Conservation (phyloP, 2,113 vertebrate genomes). For the Eubucco bourcierii region DNA sequence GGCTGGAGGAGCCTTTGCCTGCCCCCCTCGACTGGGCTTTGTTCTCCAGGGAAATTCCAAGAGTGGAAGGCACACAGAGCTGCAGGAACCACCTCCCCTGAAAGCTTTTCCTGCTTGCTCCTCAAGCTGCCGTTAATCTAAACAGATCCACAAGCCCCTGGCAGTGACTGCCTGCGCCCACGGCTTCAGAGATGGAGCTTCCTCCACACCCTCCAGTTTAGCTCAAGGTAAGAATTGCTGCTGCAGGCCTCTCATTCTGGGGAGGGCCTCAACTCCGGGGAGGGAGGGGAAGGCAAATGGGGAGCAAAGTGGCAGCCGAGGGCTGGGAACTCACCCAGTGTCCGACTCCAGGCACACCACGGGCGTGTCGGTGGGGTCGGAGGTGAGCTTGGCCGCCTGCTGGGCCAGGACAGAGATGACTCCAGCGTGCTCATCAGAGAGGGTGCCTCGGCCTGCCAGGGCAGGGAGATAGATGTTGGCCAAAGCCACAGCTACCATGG, state of each 20-base stretch:
- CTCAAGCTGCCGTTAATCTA: fast-evolving
- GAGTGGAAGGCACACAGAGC: not conserved
- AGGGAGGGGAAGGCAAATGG: no score
- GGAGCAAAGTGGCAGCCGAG: fast-evolving
- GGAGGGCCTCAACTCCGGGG: not conserved
- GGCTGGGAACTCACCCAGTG: conserved; percentile 80
- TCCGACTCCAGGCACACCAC: conserved; percentile 96
- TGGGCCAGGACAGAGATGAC: conserved; percentile 91
- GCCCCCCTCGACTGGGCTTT: fast-evolving
- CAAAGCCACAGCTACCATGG: fast-evolving
- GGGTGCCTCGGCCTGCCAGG: conserved; percentile 87
- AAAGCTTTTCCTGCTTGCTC: not conserved
- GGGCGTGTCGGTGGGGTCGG: conserved; percentile 89
- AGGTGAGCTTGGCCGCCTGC: conserved; percentile 88
- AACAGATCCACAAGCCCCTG: fast-evolving
- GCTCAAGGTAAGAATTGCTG: not conserved
- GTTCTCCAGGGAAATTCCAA: not conserved
- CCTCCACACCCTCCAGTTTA: not conserved
- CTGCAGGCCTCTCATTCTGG: not conserved
- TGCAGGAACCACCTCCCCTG: not conserved
- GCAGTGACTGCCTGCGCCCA: fast-evolving
- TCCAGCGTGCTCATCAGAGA: conserved; percentile 93
- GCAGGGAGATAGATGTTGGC: fast-evolving
- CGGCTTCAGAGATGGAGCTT: not conserved
- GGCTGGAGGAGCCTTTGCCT: fast-evolving